A percentile compares a stretch with the other conserved stretches of the same genome.
These are phyloP conservation scores for Drosophila bipectinata DNA, from an alignment of 1,140 invertebrate species.

Conservation along the genomic window DNA sequence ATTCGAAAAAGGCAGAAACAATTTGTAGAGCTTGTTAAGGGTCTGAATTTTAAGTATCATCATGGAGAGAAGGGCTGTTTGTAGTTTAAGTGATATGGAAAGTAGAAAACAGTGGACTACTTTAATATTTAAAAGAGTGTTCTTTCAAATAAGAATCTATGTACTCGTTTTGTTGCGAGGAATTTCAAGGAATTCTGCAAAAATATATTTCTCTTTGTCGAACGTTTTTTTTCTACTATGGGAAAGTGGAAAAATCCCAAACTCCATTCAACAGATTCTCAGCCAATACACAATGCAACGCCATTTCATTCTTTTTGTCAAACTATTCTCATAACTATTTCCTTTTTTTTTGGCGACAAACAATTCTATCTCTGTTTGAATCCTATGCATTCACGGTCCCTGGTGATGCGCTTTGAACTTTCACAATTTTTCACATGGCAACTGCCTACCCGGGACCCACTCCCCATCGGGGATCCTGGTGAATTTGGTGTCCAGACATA, in stretches of 20 bases:
- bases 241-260: constrained; percentile 25
- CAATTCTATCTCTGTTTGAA: constrained; percentile 25
- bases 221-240: not conserved
- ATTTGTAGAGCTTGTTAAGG: constrained; percentile 22
- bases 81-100: no score
- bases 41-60: constrained; percentile 16
- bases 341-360: constrained; percentile 44
- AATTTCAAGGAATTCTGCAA: no score
- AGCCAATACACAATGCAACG: constrained; percentile 18
- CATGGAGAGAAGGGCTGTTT: not conserved
- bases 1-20: constrained; percentile 58
- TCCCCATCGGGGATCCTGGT: constrained; percentile 14
- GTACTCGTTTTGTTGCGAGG: no score
- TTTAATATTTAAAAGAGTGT: no score
- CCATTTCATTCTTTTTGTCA: constrained; percentile 17
- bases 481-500: constrained; percentile 20
- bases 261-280: constrained; percentile 42
- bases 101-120: no score
- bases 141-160: no score
- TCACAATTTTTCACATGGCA: constrained; percentile 43
- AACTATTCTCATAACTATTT: constrained; percentile 32
- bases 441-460: constrained; percentile 21
- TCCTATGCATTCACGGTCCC: constrained; percentile 18
- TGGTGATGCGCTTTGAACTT: constrained; percentile 48
- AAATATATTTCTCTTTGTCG: no score